Evolutionary conservation across 2,888 invertebrate species (phyloP), one percentile per base, ranked within the genome.

Genomic region (Drosophila ezoana): DNA sequence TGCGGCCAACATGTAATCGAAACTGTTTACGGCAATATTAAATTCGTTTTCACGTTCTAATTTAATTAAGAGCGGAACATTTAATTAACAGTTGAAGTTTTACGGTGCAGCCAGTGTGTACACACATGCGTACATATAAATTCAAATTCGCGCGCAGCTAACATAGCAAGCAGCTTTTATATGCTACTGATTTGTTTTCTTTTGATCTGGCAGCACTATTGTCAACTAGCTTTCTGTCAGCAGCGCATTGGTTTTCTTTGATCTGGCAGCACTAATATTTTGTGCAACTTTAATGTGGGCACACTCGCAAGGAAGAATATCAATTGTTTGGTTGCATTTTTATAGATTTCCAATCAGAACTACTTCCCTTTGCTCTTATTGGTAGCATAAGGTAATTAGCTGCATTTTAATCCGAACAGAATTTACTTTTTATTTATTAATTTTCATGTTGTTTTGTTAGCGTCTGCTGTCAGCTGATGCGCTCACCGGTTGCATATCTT

Each of bases 51-150:
- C 3, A 43, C 18, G 45, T 47, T 66, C 43, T 58, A 33, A 52
- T 74, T 61, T 47, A 47, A 76, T 76, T 58, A 61, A 20, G 8
- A 43, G 8, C 32, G 44, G 8, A 23, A 40, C 13, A 66, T 43
- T 58, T 41, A 61, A 76, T 74, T 76, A 76, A 47, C 61, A 33
- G 18, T 38, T 14, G 5, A 3, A 60, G 38, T 37, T 18, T 52
- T 18, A 8, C n/a, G 9, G 11, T 18, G 11, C 5, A 4, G 10
- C 0, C 48, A 72, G 57, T 66, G 54, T 53, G 43, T 47, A n/a
- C 41, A 52, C 28, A 43, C 8, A 9, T 20, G 1, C 8, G 38
- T 9, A 3, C 3, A 0, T 10, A n/a, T 3, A 0, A 52, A 47
- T 49, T 48, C 2, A 16, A 28, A 5, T 4, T 3, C 33, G 38